These are phyloP conservation scores for Stramonita haemastoma DNA, from an alignment of 2,888 invertebrate species.

Conservation along the genomic window DNA sequence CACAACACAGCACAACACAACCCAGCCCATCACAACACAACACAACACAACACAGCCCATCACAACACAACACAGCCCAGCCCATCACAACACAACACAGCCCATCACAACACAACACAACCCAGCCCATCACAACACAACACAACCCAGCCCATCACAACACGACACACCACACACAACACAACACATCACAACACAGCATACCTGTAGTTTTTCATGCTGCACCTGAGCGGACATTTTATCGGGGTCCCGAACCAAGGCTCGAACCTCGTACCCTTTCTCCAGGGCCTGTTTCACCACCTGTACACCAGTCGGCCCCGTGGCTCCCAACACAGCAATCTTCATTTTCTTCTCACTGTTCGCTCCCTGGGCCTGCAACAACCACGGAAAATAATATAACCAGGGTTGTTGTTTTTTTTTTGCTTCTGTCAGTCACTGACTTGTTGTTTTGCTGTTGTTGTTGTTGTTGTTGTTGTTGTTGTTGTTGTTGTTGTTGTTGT, in stretches of 20 bases:
- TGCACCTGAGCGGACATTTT: constrained; percentile 54
- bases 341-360: constrained; percentile 55
- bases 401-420: not conserved
- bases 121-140: no score
- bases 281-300: constrained; percentile 65
- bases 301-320: constrained; percentile 68
- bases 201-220: constrained; percentile 60
- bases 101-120: no score
- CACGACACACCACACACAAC: no score
- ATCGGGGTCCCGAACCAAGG: constrained; percentile 69
- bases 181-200: not conserved
- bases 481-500: not conserved
- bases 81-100: no score
- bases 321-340: constrained; percentile 69
- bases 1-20: no score
- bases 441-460: not conserved
- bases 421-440: not conserved
- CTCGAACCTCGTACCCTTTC: constrained; percentile 62
- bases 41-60: no score
- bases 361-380: not conserved
- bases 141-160: no score
- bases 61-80: no score
- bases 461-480: not conserved
- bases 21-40: no score
- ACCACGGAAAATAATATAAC: not conserved